Evolutionary conservation across 1,140 invertebrate species (phyloP).

Genomic region (Leptinotarsa lineolata): DNA sequence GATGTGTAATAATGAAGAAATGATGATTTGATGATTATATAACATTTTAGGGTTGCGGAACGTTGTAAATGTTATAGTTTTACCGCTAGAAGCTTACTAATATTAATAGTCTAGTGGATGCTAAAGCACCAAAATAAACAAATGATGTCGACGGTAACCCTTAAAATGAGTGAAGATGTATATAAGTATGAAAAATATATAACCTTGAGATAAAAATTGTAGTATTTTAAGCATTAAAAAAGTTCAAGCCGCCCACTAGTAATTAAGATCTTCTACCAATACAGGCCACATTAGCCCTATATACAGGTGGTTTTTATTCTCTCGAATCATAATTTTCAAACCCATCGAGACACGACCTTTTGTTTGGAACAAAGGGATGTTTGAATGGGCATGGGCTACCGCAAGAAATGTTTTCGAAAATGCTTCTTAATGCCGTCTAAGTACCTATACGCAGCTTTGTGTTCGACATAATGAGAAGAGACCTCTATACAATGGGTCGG

Average conservation of each 20-base stretch:
- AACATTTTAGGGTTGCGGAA: too few species aligned
- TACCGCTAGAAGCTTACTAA: too few species aligned
- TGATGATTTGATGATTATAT: too few species aligned
- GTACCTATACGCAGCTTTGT: constrained; percentile 34
- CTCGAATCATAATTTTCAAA: constrained; percentile 4
- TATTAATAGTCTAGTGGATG: too few species aligned
- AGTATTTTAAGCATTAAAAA: too few species aligned
- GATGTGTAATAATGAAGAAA: too few species aligned
- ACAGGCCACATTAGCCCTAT: not conserved
- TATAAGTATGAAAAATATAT: too few species aligned
- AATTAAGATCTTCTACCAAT: not conserved
- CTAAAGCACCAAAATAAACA: too few species aligned
- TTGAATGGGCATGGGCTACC: constrained; percentile 31
- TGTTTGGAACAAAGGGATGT: constrained; percentile 24
- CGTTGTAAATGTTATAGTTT: too few species aligned
- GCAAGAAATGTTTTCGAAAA: constrained; percentile 31
- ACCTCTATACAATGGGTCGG: constrained; percentile 30
- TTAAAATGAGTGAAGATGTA: too few species aligned
- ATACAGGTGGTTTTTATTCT: constrained; percentile 22
- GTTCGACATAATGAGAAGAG: constrained; percentile 31
- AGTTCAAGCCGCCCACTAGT: not conserved
- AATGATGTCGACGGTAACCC: too few species aligned
- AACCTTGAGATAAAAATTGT: too few species aligned
- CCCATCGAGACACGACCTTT: constrained; percentile 3
- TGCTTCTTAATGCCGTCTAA: constrained; percentile 35